phyloP scores from a whole-genome alignment of 2,113 vertebrate species.

The Craseonycteris thonglongyai region DNA sequence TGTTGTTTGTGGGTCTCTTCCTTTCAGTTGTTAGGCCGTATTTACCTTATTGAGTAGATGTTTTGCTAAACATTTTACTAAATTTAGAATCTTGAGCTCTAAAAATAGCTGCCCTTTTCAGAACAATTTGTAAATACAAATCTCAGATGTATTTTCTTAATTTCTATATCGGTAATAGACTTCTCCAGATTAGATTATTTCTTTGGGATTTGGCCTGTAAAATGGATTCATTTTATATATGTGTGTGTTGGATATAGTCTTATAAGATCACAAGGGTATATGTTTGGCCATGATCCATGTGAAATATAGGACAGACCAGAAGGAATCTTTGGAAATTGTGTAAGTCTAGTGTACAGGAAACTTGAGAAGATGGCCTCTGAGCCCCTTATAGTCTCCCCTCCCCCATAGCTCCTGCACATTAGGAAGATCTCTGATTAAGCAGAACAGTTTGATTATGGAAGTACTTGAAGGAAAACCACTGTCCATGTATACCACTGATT shows the following conservation, averaged over 20 bases:
- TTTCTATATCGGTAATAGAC: conserved; percentile 31
- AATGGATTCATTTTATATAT: not conserved
- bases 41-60: conserved; percentile 77
- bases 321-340: conserved; percentile 27
- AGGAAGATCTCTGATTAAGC: conserved; percentile 26
- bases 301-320: conserved; percentile 29
- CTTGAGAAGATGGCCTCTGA: not conserved
- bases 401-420: not conserved
- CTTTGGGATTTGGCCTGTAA: conserved; percentile 23
- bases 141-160: not conserved
- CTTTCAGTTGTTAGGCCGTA: conserved; percentile 73
- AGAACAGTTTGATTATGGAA: conserved; percentile 20
- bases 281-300: conserved; percentile 17
- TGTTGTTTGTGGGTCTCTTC: conserved; percentile 77
- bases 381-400: not conserved
- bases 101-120: conserved; percentile 58
- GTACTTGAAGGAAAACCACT: conserved; percentile 7
- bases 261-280: conserved; percentile 23
- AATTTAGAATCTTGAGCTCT: conserved; percentile 52
- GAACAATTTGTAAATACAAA: not conserved
- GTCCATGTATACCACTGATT: not conserved
- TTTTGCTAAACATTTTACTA: conserved; percentile 75
- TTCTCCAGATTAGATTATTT: conserved; percentile 13
- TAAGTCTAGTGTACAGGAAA: conserved; percentile 1
- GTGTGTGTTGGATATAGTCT: not conserved